Conservation (phyloP, 2,888 invertebrate genomes). For the Cryptocheilus praepositus region DNA sequence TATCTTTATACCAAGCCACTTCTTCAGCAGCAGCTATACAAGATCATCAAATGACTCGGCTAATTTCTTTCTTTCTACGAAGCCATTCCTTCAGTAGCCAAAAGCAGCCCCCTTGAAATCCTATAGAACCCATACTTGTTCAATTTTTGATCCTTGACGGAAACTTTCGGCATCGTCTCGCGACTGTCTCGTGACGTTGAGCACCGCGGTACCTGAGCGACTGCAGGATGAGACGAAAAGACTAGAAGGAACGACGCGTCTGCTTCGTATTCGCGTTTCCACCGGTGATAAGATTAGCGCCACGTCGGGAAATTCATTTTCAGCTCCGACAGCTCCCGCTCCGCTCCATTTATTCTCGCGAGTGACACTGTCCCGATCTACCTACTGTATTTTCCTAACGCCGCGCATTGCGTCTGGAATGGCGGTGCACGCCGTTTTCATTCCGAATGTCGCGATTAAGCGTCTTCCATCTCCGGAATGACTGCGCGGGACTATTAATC, state of each 20-base stretch:
- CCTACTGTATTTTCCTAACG: constrained; percentile 43
- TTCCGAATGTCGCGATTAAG: constrained; percentile 36
- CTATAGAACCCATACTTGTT: no score
- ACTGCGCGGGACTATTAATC: no score
- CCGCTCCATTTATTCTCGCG: constrained; percentile 41
- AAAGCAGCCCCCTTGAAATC: no score
- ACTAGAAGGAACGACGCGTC: constrained; percentile 11
- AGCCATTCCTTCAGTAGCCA: no score
- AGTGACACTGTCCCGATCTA: constrained; percentile 28
- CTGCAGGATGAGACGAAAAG: neutral
- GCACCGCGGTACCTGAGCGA: no score
- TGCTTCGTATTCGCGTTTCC: constrained; percentile 22
- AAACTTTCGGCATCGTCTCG: no score
- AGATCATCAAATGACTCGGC: no score
- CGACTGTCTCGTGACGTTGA: no score
- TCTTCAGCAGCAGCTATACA: no score
- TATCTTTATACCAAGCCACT: no score
- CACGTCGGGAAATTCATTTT: constrained; percentile 45
- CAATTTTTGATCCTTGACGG: no score
- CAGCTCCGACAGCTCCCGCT: constrained; percentile 38
- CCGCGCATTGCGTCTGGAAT: constrained; percentile 30
- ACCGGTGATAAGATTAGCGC: constrained; percentile 42
- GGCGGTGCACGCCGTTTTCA: constrained; percentile 34
- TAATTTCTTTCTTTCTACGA: no score
- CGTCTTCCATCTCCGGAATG: constrained; percentile 10